Conservation (phyloP, 30 jellyfish, hydroid and myxozoan species). For the Morbakka virulenta region DNA sequence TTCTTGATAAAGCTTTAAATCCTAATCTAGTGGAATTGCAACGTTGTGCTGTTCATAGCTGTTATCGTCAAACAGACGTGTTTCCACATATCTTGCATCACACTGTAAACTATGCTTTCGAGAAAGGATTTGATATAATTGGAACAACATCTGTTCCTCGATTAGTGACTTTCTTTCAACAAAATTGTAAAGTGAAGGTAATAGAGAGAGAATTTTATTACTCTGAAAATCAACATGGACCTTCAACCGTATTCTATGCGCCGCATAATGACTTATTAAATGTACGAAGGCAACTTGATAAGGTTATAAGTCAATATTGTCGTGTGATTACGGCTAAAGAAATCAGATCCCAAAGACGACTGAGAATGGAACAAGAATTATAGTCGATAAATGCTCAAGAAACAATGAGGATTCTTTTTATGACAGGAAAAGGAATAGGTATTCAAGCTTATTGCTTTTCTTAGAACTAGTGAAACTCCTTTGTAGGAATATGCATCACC, state of each 20-base stretch:
- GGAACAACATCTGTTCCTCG: conserved; percentile 62
- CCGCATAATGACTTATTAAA: not conserved
- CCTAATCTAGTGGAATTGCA: conserved; percentile 49
- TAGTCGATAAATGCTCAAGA: too few species aligned
- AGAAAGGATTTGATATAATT: not conserved
- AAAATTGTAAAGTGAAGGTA: conserved; percentile 13
- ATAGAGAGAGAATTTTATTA: conserved; percentile 48
- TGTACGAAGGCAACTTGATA: not conserved
- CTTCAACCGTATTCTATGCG: conserved; percentile 36
- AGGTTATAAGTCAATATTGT: not conserved
- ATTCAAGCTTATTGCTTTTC: too few species aligned
- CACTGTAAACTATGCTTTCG: conserved; percentile 7
- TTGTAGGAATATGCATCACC: too few species aligned
- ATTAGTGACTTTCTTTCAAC: conserved; percentile 20
- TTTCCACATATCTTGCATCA: conserved; percentile 18
- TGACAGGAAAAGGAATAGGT: too few species aligned
- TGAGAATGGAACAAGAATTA: not conserved
- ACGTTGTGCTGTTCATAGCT: conserved; percentile 47
- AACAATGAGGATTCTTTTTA: too few species aligned
- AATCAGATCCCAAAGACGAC: not conserved
- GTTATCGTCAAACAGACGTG: conserved; percentile 47
- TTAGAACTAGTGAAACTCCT: too few species aligned
- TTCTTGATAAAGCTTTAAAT: not conserved
- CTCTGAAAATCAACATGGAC: conserved; percentile 54
- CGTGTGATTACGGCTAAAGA: not conserved